Conservation (phyloP, 1,140 invertebrate species). For the Neotoxoptera formosana region DNA sequence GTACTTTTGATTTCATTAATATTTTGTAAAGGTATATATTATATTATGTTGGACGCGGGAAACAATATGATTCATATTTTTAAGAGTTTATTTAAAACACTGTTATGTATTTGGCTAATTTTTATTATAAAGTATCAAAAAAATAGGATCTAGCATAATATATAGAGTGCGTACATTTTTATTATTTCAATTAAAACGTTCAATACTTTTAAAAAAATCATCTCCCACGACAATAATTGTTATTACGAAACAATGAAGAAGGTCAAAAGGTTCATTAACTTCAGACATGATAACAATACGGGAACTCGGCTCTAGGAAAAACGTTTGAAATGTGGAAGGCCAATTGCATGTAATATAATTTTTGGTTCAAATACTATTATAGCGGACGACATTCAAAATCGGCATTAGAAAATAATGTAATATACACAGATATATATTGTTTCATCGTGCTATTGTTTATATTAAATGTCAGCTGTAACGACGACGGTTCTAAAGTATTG, state of each 20-base stretch:
- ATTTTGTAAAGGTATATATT: neutral
- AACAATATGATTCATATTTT: neutral
- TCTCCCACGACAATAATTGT: slow-evolving; percentile 55
- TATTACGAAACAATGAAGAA: slow-evolving; percentile 55
- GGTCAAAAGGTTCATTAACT: slow-evolving; percentile 55
- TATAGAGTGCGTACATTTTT: neutral
- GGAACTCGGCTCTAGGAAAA: slow-evolving; percentile 13
- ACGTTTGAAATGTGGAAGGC: neutral
- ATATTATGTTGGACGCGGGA: neutral
- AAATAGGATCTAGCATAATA: neutral
- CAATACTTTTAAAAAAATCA: slow-evolving; percentile 13
- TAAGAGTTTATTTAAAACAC: neutral
- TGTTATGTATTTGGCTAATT: neutral
- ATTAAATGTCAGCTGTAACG: neutral
- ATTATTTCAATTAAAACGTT: slow-evolving; percentile 52
- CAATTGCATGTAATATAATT: slow-evolving; percentile 30
- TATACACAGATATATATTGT: neutral
- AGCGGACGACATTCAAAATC: neutral
- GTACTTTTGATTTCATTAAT: neutral
- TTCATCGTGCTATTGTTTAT: neutral
- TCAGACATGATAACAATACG: slow-evolving; percentile 24
- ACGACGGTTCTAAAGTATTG: neutral
- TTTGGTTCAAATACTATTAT: slow-evolving; percentile 7
- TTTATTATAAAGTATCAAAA: slow-evolving; percentile 18
- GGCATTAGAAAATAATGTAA: neutral